A percentile compares a stretch with the other conserved stretches of the same genome.
Evolutionary conservation across 2,113 vertebrate species (phyloP).

Genomic region (Todiramphus chloris): DNA sequence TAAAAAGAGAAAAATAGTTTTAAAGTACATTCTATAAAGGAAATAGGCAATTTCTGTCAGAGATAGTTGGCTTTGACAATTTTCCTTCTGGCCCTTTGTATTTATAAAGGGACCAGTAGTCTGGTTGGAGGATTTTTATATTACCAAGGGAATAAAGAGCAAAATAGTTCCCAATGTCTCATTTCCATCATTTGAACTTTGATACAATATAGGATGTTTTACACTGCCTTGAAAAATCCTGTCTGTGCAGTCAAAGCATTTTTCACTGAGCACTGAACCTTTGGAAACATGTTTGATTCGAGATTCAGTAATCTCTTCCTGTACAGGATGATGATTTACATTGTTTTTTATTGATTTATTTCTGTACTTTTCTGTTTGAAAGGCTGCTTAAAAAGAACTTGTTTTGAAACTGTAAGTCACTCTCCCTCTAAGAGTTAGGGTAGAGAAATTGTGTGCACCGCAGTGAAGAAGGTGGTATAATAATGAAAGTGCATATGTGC

Average conservation of each 20-base stretch:
- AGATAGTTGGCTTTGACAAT: neutral
- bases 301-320: neutral
- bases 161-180: neutral
- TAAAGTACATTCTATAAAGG: neutral
- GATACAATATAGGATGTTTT: neutral
- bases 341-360: neutral
- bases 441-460: neutral
- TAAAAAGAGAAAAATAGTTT: neutral
- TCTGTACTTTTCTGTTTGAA: neutral
- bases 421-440: neutral
- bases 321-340: neutral
- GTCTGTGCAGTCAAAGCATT: neutral
- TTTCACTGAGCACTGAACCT: neutral
- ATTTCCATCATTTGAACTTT: neutral
- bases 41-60: neutral
- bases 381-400: neutral
- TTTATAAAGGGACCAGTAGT: neutral
- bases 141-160: neutral
- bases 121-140: neutral
- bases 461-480: neutral
- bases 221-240: neutral
- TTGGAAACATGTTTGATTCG: neutral
- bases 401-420: neutral
- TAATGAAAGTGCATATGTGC: neutral
- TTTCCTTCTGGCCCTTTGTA: neutral